Conservation (phyloP, 92 coral and sea anemone species). For the Umimayanthus kanabou region DNA sequence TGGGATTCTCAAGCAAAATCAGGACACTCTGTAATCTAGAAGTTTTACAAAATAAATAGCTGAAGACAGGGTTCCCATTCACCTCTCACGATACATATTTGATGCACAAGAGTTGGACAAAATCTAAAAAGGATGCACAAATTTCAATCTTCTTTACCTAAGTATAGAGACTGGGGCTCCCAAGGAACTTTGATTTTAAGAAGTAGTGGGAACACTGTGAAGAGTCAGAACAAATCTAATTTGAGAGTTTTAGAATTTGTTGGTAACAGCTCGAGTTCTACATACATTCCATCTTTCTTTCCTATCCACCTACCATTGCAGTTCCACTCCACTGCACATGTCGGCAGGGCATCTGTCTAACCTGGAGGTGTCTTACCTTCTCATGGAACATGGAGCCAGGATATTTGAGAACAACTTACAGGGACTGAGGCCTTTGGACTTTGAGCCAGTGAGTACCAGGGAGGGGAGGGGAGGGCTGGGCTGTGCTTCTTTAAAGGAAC, state of each 20-base stretch:
- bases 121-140: too few relatives aligned
- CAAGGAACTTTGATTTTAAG: too few relatives aligned
- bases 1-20: too few relatives aligned
- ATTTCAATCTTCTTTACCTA: too few relatives aligned
- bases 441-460: constrained; percentile 75
- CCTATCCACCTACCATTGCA: constrained; percentile 26
- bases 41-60: too few relatives aligned
- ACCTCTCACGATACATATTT: too few relatives aligned
- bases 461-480: neutral
- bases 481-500: neutral
- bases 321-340: constrained; percentile 95
- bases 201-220: neutral
- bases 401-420: constrained; percentile 89
- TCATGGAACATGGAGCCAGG: constrained; percentile 97
- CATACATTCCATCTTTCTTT: neutral
- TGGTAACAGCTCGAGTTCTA: too few relatives aligned
- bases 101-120: too few relatives aligned
- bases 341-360: constrained; percentile 89
- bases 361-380: constrained; percentile 89
- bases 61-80: too few relatives aligned
- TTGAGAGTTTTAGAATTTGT: too few relatives aligned
- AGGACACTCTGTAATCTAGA: too few relatives aligned
- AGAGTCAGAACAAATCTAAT: neutral
- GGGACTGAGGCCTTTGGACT: constrained; percentile 90
- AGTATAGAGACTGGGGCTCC: too few relatives aligned